Evolutionary conservation across 2,797 vertebrate genomes (phyloP).

Genomic region (Myotis planiceps): DNA sequence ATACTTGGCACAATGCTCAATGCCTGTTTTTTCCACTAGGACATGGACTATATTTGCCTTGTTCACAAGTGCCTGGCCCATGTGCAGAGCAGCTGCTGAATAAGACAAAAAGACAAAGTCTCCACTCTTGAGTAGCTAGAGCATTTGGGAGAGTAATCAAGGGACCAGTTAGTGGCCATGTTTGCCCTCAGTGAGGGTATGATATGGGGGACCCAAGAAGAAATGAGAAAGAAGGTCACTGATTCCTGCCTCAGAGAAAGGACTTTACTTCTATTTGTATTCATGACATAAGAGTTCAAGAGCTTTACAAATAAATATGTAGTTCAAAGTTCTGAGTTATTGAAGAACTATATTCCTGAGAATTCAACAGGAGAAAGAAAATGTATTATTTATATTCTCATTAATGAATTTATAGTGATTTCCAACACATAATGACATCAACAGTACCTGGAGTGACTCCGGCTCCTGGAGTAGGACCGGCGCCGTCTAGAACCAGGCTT

Average conservation of each 20-base stretch:
- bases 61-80: not conserved
- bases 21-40: not conserved
- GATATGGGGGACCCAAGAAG: not conserved
- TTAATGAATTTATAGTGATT: not conserved
- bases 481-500: conserved; percentile 93
- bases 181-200: not conserved
- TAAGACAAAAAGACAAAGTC: not conserved
- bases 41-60: not conserved
- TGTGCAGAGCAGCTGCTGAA: not conserved
- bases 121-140: not conserved
- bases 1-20: not conserved
- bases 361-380: not conserved
- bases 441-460: conserved; percentile 93
- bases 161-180: not conserved
- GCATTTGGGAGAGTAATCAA: not conserved
- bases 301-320: conserved; percentile 52
- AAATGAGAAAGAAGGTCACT: not conserved
- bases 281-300: conserved; percentile 21
- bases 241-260: not conserved
- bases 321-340: conserved; percentile 26
- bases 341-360: not conserved
- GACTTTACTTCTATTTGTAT: conserved; percentile 51
- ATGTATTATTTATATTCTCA: not conserved
- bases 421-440: not conserved
- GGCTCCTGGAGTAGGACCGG: conserved; percentile 96